A percentile compares a stretch with the other conserved stretches of the same genome.
Evolutionary conservation across 2,888 invertebrate species (phyloP).

Genomic region (Baronia brevicornis): DNA sequence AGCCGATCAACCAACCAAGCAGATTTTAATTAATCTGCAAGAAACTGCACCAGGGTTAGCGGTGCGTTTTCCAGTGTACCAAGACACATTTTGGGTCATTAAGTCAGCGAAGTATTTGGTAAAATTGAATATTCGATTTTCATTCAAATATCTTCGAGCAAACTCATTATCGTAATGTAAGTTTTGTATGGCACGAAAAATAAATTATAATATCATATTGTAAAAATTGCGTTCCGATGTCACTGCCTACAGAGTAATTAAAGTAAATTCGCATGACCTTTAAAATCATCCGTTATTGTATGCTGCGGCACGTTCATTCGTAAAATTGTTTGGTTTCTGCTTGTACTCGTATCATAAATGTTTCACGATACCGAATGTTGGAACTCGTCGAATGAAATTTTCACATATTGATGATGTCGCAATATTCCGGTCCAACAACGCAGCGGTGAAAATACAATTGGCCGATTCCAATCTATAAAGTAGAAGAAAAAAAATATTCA

Average conservation of each 20-base stretch:
- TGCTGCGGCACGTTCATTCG: constrained; percentile 40
- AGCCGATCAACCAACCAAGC: too few species aligned
- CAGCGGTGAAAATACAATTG: constrained; percentile 46
- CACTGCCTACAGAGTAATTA: constrained; percentile 25
- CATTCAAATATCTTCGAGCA: too few species aligned
- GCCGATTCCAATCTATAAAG: constrained; percentile 50
- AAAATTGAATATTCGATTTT: too few species aligned
- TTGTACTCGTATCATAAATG: constrained; percentile 49
- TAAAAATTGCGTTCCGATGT: constrained; percentile 7
- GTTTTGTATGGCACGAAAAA: too few species aligned
- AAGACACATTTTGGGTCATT: too few species aligned
- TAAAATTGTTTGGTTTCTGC: constrained; percentile 48
- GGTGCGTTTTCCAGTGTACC: too few species aligned
- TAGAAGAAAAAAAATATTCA: constrained; percentile 23
- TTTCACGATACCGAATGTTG: constrained; percentile 46
- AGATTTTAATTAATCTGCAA: too few species aligned
- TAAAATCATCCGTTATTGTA: constrained; percentile 32
- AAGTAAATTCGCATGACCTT: constrained; percentile 25
- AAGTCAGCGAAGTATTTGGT: too few species aligned
- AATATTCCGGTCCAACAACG: constrained; percentile 55
- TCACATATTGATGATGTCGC: constrained; percentile 65
- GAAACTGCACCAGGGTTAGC: too few species aligned
- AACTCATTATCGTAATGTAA: too few species aligned
- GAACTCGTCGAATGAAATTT: constrained; percentile 54
- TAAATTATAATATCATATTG: too few species aligned